Evolutionary conservation across 1,140 invertebrate species (phyloP).

Genomic region (silkworm (Bombyx mori)): DNA sequence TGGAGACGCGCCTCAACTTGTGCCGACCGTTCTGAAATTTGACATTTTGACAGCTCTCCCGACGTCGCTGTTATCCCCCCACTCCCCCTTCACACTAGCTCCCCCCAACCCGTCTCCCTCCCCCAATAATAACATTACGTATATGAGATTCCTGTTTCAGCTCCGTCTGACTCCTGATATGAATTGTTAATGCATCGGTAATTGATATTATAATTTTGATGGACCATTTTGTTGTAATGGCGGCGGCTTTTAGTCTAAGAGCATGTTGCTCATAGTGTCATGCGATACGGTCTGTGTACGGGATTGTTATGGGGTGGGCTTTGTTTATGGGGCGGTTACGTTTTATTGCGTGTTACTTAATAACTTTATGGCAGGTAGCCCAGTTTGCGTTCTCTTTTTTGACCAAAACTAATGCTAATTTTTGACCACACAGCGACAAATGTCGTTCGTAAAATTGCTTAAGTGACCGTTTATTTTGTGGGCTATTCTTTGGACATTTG

Average conservation of each 20-base stretch:
- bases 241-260: slow-evolving; percentile 31
- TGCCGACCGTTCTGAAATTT: slow-evolving; percentile 69
- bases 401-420: too few species aligned
- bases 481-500: too few species aligned
- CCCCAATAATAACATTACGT: slow-evolving; percentile 37
- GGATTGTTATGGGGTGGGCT: slow-evolving; percentile 10
- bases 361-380: too few species aligned
- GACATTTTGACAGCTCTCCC: slow-evolving; percentile 71
- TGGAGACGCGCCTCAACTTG: slow-evolving; percentile 66
- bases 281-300: slow-evolving; percentile 19
- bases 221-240: slow-evolving; percentile 41
- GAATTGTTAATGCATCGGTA: slow-evolving; percentile 69
- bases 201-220: slow-evolving; percentile 69
- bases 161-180: slow-evolving; percentile 59
- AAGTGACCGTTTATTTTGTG: too few species aligned
- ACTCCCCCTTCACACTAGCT: slow-evolving; percentile 23
- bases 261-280: slow-evolving; percentile 17
- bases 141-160: slow-evolving; percentile 51
- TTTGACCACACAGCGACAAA: too few species aligned
- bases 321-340: slow-evolving; percentile 6
- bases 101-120: slow-evolving; percentile 24
- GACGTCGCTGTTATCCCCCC: slow-evolving; percentile 52
- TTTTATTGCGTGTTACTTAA: too few species aligned
- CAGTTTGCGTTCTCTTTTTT: too few species aligned
- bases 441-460: too few species aligned